phyloP scores from a whole-genome alignment of 2,113 vertebrate genomes.

The Rostratula benghalensis region DNA sequence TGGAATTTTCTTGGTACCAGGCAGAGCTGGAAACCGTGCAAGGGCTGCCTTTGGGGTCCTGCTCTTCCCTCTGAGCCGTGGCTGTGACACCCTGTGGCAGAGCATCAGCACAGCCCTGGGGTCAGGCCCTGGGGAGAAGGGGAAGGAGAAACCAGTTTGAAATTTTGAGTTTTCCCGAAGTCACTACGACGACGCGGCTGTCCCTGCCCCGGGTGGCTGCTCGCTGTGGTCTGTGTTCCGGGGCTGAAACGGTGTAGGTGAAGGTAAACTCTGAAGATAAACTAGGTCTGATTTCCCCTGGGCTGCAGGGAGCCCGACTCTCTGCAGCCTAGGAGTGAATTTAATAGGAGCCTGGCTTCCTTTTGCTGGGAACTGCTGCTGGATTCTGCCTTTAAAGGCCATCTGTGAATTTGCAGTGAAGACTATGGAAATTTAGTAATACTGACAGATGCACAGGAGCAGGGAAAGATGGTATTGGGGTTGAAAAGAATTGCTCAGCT shows the following conservation, averaged over 20 bases:
- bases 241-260: background rate
- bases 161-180: background rate
- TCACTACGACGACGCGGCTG: rapidly evolving
- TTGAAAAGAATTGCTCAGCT: background rate
- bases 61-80: background rate
- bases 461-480: background rate
- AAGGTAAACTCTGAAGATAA: no score
- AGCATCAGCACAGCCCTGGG: background rate
- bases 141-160: background rate
- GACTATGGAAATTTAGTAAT: background rate
- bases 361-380: background rate
- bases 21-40: background rate
- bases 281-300: background rate
- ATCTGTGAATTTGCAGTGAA: background rate
- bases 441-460: background rate
- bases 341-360: background rate
- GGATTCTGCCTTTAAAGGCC: background rate
- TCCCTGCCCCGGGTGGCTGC: background rate
- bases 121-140: background rate
- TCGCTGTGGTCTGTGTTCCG: rapidly evolving
- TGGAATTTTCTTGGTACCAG: background rate
- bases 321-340: background rate
- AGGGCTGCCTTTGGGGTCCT: background rate
- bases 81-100: background rate
- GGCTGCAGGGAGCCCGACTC: background rate